These are phyloP conservation scores for Drosophila antonietae DNA, from an alignment of 2,888 invertebrate species.

Conservation along the genomic window DNA sequence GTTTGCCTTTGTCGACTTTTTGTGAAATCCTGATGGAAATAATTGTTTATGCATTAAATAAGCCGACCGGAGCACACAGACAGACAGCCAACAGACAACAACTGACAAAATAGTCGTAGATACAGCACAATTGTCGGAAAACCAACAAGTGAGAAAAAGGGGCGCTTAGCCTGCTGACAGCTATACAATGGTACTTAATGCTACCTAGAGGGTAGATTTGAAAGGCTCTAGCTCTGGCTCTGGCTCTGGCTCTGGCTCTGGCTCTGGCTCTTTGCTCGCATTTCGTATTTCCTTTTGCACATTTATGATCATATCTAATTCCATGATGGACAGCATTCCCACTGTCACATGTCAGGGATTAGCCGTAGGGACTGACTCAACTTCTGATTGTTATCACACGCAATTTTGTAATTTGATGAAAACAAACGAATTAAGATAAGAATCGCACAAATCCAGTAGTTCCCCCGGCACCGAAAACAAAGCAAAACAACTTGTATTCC, in stretches of 20 bases:
- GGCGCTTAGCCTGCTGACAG: constrained; percentile 73
- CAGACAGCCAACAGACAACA: constrained; percentile 39
- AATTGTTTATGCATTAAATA: constrained; percentile 83
- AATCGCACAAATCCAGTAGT: constrained; percentile 72
- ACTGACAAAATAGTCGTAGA: constrained; percentile 71
- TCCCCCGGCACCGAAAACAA: constrained; percentile 30
- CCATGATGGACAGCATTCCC: constrained; percentile 77
- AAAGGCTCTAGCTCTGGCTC: constrained; percentile 24
- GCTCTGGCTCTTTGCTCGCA: constrained; percentile 1
- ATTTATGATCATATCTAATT: constrained; percentile 79
- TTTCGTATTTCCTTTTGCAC: constrained; percentile 58
- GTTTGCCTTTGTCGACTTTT: constrained; percentile 78
- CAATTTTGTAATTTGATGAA: constrained; percentile 84
- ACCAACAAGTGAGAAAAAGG: constrained; percentile 71
- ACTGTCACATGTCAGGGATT: constrained; percentile 72
- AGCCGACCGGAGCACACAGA: constrained; percentile 63
- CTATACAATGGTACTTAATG: constrained; percentile 75
- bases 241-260: not conserved
- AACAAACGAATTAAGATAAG: constrained; percentile 82
- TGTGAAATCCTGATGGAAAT: constrained; percentile 80
- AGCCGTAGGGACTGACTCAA: constrained; percentile 60
- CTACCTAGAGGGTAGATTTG: constrained; percentile 53
- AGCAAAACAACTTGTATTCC: not conserved
- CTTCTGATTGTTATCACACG: constrained; percentile 82
- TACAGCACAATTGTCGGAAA: constrained; percentile 57